Evolutionary conservation across 1,140 invertebrate species (phyloP).

Genomic region (Drosophila chauvacae): DNA sequence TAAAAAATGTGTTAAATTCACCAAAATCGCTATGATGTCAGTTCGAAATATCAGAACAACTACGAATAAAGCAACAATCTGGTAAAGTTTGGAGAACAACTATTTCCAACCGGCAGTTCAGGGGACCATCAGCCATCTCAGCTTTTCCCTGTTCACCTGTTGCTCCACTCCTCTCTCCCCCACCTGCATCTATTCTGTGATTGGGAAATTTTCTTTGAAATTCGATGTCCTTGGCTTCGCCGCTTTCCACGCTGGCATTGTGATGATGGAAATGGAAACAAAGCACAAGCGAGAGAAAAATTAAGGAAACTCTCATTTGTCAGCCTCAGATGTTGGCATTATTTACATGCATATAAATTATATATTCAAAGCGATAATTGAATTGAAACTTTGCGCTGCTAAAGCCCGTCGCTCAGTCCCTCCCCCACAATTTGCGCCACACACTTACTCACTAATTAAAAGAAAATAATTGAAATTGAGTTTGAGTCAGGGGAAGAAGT

Average conservation of each 20-base stretch:
- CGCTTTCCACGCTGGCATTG: constrained; percentile 3
- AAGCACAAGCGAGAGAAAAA: constrained; percentile 12
- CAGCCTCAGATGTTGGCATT: constrained; percentile 33
- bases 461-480: constrained; percentile 53
- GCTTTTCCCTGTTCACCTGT: constrained; percentile 12
- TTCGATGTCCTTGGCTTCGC: constrained; percentile 37
- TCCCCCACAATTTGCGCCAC: background rate
- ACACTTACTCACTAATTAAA: constrained; percentile 59
- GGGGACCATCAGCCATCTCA: background rate
- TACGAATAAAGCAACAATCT: background rate
- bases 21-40: background rate
- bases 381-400: constrained; percentile 16
- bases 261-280: constrained; percentile 1
- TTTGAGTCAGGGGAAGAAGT: background rate
- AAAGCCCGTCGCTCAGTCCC: too few species aligned
- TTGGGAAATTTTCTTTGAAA: constrained; percentile 42
- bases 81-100: background rate
- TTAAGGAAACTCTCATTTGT: constrained; percentile 24
- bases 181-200: background rate
- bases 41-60: background rate
- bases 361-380: constrained; percentile 43
- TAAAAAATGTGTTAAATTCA: background rate
- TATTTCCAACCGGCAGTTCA: background rate
- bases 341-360: constrained; percentile 24
- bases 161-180: background rate